phyloP scores from a whole-genome alignment of 92 coral and sea anemone species.

The Plumapathes pennacea region DNA sequence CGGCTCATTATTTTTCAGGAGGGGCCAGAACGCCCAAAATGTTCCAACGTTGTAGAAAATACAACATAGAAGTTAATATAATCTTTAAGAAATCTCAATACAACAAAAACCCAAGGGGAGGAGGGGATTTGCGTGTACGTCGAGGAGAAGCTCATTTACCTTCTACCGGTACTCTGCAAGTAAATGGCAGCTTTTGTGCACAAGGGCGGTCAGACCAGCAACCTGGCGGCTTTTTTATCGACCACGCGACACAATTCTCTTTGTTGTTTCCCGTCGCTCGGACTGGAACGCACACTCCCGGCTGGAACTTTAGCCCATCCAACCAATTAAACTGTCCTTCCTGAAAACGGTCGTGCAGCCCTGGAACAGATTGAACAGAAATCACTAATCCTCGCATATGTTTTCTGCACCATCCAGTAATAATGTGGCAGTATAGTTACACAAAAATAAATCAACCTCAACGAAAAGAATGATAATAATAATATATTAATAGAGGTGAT shows the following conservation, averaged over 20 bases:
- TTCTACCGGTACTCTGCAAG: conserved; percentile 86
- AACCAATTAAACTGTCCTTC: conserved; percentile 78
- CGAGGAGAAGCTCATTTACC: conserved; percentile 27
- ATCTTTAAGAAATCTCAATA: too few relatives aligned
- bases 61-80: too few relatives aligned
- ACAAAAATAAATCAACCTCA: too few relatives aligned
- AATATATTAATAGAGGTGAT: not conserved
- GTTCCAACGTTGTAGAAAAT: too few relatives aligned
- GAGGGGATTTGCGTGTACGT: not conserved
- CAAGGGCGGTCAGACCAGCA: conserved; percentile 88
- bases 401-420: too few relatives aligned
- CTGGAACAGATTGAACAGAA: conserved; percentile 18
- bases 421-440: too few relatives aligned
- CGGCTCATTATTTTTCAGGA: too few relatives aligned
- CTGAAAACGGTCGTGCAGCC: conserved; percentile 60
- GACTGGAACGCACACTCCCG: conserved; percentile 71
- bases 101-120: too few relatives aligned
- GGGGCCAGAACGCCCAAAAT: too few relatives aligned
- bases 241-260: conserved; percentile 89
- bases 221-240: conserved; percentile 66
- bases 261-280: conserved; percentile 54
- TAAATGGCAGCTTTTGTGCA: conserved; percentile 56
- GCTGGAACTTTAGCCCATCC: conserved; percentile 64
- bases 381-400: too few relatives aligned
- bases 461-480: too few relatives aligned